These are phyloP conservation scores for Daboia siamensis DNA, from an alignment of 2,113 vertebrate genomes.

Conservation along the genomic window DNA sequence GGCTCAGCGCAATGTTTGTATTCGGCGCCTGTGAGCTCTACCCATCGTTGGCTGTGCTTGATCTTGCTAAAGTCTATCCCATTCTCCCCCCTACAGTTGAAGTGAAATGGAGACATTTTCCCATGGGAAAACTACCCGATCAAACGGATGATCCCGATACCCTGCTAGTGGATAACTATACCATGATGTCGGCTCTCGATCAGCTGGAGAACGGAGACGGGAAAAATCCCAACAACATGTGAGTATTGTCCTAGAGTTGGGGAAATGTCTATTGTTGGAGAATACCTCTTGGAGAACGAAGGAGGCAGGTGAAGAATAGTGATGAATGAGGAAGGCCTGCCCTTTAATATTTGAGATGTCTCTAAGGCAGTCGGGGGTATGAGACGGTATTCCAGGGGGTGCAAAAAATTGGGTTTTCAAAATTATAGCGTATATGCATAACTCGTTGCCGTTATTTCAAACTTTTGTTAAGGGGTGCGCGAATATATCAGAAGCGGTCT, in stretches of 20 bases:
- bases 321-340: neutral
- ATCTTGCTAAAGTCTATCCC: neutral
- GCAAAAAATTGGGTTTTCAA: too few species aligned
- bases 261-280: neutral
- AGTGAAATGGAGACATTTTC: constrained; percentile 81
- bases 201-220: constrained; percentile 75
- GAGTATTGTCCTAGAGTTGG: constrained; percentile 33
- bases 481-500: too few species aligned
- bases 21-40: neutral
- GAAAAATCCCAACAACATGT: constrained; percentile 42
- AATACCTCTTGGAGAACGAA: neutral
- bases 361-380: neutral
- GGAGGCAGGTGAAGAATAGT: neutral
- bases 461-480: too few species aligned
- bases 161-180: constrained; percentile 83
- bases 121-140: constrained; percentile 86
- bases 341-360: neutral
- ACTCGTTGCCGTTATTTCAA: too few species aligned
- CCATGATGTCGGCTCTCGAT: constrained; percentile 84
- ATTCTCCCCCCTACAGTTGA: constrained; percentile 66
- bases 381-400: too few species aligned
- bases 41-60: neutral
- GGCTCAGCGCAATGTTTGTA: neutral
- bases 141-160: constrained; percentile 87
- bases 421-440: too few species aligned